These are phyloP conservation scores for Choreutis nemorana DNA, from an alignment of 2,888 invertebrate species.

Conservation along the genomic window DNA sequence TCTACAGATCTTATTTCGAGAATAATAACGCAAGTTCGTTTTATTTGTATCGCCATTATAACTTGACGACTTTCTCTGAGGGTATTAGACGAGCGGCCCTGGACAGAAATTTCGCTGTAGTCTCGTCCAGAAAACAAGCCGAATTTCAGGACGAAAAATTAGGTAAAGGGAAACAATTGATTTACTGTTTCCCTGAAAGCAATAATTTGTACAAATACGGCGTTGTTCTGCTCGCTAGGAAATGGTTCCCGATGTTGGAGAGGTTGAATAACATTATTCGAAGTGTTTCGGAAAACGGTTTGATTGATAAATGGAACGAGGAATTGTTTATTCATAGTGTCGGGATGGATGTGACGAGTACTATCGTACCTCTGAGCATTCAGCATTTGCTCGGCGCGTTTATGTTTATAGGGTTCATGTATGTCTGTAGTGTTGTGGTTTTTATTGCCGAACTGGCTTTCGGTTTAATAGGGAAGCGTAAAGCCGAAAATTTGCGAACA, in stretches of 20 bases:
- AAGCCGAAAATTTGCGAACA: too few relatives aligned
- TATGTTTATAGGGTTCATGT: constrained; percentile 52
- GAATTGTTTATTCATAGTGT: constrained; percentile 40
- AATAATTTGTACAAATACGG: constrained; percentile 57
- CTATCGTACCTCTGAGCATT: constrained; percentile 38
- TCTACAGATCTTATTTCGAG: constrained; percentile 58
- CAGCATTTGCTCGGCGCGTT: constrained; percentile 56
- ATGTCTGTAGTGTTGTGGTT: constrained; percentile 31
- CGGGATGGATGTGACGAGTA: constrained; percentile 26
- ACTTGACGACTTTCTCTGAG: constrained; percentile 42
- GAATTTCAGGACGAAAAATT: constrained; percentile 50
- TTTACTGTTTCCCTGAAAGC: constrained; percentile 54
- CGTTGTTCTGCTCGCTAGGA: constrained; percentile 47
- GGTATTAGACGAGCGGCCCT: constrained; percentile 44
- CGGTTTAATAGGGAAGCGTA: constrained; percentile 3
- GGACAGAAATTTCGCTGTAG: constrained; percentile 48
- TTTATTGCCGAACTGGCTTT: constrained; percentile 36
- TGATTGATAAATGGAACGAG: constrained; percentile 57
- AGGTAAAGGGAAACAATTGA: constrained; percentile 43
- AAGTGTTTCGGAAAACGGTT: constrained; percentile 53
- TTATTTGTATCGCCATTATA: constrained; percentile 59
- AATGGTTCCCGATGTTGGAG: constrained; percentile 54
- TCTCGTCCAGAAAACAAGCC: constrained; percentile 50
- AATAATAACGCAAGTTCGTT: constrained; percentile 51
- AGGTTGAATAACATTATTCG: constrained; percentile 52